Evolutionary conservation across 1,140 invertebrate species (phyloP).

Genomic region (Probaryconus sp.): DNA sequence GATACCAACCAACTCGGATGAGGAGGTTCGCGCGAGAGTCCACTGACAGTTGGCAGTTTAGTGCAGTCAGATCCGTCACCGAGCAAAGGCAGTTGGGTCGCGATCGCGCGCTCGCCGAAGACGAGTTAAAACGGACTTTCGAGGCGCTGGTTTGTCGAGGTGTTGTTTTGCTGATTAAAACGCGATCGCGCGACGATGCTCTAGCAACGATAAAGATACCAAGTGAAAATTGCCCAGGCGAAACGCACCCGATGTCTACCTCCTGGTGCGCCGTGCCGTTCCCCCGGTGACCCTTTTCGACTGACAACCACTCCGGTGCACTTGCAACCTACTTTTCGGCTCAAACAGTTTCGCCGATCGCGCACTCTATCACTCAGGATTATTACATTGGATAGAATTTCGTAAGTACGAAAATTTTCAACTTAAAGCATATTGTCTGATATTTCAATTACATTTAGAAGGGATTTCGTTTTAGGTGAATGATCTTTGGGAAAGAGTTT

Average conservation of each 20-base stretch:
- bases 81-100: conserved; percentile 24
- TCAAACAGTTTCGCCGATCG: no score
- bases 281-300: conserved; percentile 51
- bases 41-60: conserved; percentile 31
- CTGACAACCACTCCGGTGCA: conserved; percentile 22
- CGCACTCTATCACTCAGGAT: neutral
- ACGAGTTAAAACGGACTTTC: conserved; percentile 12
- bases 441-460: no score
- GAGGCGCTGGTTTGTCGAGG: conserved; percentile 10
- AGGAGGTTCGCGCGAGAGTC: conserved; percentile 13
- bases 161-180: conserved; percentile 14
- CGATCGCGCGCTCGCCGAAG: conserved; percentile 22
- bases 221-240: conserved; percentile 7
- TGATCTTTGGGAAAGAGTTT: no score
- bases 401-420: no score
- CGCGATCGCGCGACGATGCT: neutral
- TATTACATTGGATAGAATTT: conserved; percentile 29
- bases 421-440: no score
- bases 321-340: conserved; percentile 36
- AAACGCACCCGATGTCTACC: conserved; percentile 46
- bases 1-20: no score
- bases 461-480: no score
- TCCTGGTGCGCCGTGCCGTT: conserved; percentile 33
- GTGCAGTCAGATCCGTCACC: conserved; percentile 37
- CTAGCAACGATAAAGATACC: neutral